Evolutionary conservation across 2,888 invertebrate genomes (phyloP).

Genomic region (Kuschelorhynchus macadamiae): DNA sequence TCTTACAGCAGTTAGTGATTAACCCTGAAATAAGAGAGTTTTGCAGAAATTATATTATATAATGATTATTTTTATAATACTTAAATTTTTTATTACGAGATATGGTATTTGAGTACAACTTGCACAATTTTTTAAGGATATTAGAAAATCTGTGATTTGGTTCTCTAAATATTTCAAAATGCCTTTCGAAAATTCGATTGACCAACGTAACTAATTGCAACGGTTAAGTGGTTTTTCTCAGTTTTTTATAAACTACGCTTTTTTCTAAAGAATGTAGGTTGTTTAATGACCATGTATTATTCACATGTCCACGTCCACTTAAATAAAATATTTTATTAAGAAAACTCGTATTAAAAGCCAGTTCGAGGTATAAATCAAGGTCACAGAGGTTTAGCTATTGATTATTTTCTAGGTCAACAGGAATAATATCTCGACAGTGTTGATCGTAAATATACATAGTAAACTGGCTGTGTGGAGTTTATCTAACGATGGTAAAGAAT

Average conservation of each 20-base stretch:
- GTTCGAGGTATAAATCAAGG: slow-evolving; percentile 39
- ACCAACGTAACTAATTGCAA: no score
- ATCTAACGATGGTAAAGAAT: no score
- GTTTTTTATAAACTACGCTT: neutral
- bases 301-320: slow-evolving; percentile 28
- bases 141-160: no score
- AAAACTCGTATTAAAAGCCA: slow-evolving; percentile 37
- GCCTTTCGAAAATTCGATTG: no score
- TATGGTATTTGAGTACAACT: no score
- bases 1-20: no score
- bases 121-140: no score
- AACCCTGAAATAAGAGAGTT: no score
- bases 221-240: neutral
- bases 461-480: neutral
- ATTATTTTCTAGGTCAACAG: slow-evolving; percentile 50
- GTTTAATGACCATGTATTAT: slow-evolving; percentile 20
- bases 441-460: slow-evolving; percentile 1
- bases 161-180: no score
- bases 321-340: slow-evolving; percentile 37
- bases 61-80: no score
- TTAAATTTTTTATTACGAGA: no score
- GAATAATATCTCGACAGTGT: slow-evolving; percentile 26
- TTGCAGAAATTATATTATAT: no score
- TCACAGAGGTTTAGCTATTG: slow-evolving; percentile 40
- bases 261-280: slow-evolving; percentile 33